These are phyloP conservation scores for Drosophila suboccidentalis DNA, from an alignment of 2,888 invertebrate genomes.

Conservation along the genomic window DNA sequence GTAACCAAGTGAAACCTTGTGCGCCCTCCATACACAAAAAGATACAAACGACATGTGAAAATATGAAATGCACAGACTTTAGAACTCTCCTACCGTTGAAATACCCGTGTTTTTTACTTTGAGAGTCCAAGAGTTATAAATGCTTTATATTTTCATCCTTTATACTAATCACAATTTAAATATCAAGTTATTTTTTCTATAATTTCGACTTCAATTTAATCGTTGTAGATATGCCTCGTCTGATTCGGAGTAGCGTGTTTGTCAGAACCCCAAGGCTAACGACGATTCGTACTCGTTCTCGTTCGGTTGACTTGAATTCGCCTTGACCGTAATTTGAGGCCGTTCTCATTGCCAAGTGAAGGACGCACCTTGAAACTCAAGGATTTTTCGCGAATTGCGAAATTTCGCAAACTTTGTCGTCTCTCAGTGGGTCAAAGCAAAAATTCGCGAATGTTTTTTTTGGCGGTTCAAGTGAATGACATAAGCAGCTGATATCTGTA, in stretches of 20 bases:
- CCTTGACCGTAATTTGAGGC: constrained; percentile 82
- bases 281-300: constrained; percentile 16
- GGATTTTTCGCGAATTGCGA: constrained; percentile 71
- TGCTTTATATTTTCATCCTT: not conserved
- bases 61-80: not conserved
- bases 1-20: constrained; percentile 27
- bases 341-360: constrained; percentile 83
- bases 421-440: constrained; percentile 62
- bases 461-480: constrained; percentile 51
- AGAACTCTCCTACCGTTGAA: constrained; percentile 9
- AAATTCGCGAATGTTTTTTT: constrained; percentile 38
- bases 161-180: not conserved
- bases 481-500: constrained; percentile 36
- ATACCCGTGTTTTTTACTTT: not conserved
- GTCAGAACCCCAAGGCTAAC: constrained; percentile 27
- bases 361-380: constrained; percentile 83
- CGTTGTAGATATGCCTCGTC: not conserved
- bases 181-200: not conserved
- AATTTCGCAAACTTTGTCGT: constrained; percentile 69
- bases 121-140: too few relatives aligned
- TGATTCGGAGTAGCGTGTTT: constrained; percentile 9
- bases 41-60: constrained; percentile 11
- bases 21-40: constrained; percentile 35
- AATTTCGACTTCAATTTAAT: not conserved
- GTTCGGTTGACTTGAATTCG: constrained; percentile 45